Conservation (phyloP, 2,797 vertebrate genomes). For the Sebastes itinus region DNA sequence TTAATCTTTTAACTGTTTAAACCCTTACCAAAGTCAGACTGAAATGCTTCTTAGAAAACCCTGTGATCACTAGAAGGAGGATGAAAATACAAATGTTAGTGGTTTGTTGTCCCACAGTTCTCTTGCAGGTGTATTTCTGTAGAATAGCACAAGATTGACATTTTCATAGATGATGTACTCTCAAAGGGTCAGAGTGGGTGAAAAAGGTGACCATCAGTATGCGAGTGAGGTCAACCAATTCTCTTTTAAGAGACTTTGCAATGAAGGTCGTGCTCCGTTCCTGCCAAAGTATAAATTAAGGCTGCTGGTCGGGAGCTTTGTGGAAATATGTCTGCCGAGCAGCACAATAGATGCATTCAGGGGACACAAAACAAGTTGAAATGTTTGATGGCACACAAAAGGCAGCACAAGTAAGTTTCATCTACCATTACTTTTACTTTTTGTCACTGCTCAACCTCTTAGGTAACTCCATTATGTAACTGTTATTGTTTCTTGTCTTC, state of each 20-base stretch:
- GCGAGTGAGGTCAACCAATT: conserved; percentile 34
- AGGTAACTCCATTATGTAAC: not conserved
- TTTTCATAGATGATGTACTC: conserved; percentile 15
- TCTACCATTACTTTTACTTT: not conserved
- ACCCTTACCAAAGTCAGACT: not conserved
- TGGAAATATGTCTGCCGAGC: not conserved
- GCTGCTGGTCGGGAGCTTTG: not conserved
- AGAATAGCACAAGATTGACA: not conserved
- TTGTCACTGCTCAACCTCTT: not conserved
- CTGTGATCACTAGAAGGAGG: not conserved
- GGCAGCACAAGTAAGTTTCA: not conserved
- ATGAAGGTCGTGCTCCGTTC: conserved; percentile 57
- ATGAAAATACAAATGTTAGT: not conserved
- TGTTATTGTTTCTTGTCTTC: not conserved
- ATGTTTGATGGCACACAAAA: not conserved
- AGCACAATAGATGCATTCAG: not conserved
- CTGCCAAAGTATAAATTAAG: conserved; percentile 54
- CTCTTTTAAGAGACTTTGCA: conserved; percentile 50
- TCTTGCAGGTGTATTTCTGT: not conserved
- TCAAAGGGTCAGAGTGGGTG: not conserved
- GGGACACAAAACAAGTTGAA: conserved; percentile 18
- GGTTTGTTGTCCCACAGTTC: not conserved
- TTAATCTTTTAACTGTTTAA: too few species aligned
- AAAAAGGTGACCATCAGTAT: conserved; percentile 18
- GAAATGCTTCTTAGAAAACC: not conserved